Evolutionary conservation across 2,113 vertebrate species (phyloP), one percentile per base, ranked within the genome.

Genomic region (Spizaetus ornatus): DNA sequence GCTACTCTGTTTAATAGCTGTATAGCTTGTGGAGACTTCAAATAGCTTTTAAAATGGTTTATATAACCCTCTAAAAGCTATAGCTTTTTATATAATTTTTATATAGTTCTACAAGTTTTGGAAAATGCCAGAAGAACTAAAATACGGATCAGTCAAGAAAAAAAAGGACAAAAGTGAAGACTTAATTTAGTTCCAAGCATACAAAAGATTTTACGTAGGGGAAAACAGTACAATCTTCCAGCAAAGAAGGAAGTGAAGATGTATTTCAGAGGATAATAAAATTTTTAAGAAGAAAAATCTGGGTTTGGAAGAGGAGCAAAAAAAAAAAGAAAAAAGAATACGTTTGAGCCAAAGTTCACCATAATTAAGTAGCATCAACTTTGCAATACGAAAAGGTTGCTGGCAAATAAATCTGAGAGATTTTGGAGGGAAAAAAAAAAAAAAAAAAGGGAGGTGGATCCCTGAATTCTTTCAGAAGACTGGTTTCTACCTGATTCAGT

Each of bases 371-470:
- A 65, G 13, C 26, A 43, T 73, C 56, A 34, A 13, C 18, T 59
- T 58, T 62, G 18, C 40, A 17, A 10, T 17, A 38, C 0, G 1
- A 32, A 66, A 83, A 73, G 26, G 2, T 31, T 70, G 13, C 34
- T 82, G 52, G 15, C 53, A 82, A 80, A 74, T 47, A 85, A 79
- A 66, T 31, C 32, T 58, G 29, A 29, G 59, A 61, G 16, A 26
- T 90, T 88, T 82, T 0, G 4, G 38, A n/a, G 23, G 3, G 36
- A 36, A 38, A 38, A 38, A 4, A 2, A 0, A 3, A 6, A 23
- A 11, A 26, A 14, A 29, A 38, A 17, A 4, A 3, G 13, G 7
- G 29, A 43, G 5, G 19, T n/a, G 20, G 12, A 32, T 76, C 13
- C 32, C 25, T 5, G 13, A 53, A 4, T 85, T 63, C 36, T 93